phyloP scores from a whole-genome alignment of 2,797 vertebrate genomes.

The Serranus cabrilla region DNA sequence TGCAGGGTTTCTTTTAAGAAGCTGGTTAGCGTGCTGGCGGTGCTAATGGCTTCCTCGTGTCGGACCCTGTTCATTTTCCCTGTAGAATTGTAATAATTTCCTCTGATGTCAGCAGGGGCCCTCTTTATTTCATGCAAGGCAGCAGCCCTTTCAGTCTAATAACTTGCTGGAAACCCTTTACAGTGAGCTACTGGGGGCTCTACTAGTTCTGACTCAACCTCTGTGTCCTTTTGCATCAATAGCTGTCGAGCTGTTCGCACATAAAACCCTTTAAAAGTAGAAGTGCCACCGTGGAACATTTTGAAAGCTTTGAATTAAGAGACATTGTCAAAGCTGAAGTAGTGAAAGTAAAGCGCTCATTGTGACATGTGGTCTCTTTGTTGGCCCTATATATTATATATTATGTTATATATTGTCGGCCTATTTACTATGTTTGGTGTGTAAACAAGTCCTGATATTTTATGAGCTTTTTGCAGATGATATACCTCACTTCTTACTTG shows the following conservation, averaged over 20 bases:
- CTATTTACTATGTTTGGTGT: background rate
- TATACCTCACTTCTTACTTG: background rate
- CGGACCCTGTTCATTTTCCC: too few species aligned
- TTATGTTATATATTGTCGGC: too few species aligned
- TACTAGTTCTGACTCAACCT: background rate
- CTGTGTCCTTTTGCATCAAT: background rate
- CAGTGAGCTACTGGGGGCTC: background rate
- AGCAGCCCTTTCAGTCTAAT: background rate
- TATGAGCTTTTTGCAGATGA: background rate
- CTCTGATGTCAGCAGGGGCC: background rate
- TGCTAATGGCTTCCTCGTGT: too few species aligned
- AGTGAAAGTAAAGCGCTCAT: background rate
- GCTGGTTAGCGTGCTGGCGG: too few species aligned
- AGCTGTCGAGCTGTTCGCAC: background rate
- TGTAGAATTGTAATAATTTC: slow-evolving; percentile 3
- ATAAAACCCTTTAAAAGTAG: background rate
- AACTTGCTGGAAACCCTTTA: background rate
- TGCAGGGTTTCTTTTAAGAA: too few species aligned
- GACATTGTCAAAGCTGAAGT: background rate
- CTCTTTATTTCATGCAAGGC: slow-evolving; percentile 1
- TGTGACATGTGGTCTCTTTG: background rate
- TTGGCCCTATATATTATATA: too few species aligned
- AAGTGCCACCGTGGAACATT: background rate
- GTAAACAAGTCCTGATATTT: background rate
- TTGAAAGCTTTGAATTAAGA: background rate